These are phyloP conservation scores for Rhinichthys osculus DNA, from an alignment of 2,797 vertebrate species.

Conservation along the genomic window DNA sequence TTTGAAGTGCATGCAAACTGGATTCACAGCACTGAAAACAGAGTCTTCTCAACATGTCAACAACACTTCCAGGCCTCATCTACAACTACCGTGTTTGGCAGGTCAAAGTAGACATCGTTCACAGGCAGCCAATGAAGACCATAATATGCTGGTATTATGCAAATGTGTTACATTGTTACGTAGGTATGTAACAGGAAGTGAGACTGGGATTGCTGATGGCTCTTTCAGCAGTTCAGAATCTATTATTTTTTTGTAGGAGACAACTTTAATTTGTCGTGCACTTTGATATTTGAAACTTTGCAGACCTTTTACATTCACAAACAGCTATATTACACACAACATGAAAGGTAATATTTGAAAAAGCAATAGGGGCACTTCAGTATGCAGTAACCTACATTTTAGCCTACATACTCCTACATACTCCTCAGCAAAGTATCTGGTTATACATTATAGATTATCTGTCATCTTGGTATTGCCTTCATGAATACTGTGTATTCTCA, in stretches of 20 bases:
- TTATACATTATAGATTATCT: neutral
- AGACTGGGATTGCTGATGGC: too few species aligned
- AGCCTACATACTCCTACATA: too few species aligned
- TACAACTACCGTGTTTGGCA: neutral
- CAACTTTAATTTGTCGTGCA: neutral
- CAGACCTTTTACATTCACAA: neutral
- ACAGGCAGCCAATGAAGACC: neutral
- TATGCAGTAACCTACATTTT: neutral
- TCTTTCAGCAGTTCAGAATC: neutral
- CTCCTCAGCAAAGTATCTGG: neutral
- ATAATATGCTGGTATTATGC: neutral
- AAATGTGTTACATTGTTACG: neutral
- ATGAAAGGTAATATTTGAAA: neutral
- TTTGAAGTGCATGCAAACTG: neutral
- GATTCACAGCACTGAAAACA: neutral
- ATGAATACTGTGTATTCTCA: neutral
- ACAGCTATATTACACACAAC: neutral
- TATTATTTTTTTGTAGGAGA: neutral
- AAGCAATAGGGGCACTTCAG: neutral
- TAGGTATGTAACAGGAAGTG: neutral
- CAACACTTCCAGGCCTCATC: neutral
- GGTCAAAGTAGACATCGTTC: neutral
- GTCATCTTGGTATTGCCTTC: neutral
- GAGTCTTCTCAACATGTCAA: neutral
- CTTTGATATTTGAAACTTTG: neutral